A percentile compares a stretch with the other conserved stretches of the same genome.
These are phyloP conservation scores for Hydropotes inermis DNA, from an alignment of 2,113 vertebrate species.

Conservation along the genomic window DNA sequence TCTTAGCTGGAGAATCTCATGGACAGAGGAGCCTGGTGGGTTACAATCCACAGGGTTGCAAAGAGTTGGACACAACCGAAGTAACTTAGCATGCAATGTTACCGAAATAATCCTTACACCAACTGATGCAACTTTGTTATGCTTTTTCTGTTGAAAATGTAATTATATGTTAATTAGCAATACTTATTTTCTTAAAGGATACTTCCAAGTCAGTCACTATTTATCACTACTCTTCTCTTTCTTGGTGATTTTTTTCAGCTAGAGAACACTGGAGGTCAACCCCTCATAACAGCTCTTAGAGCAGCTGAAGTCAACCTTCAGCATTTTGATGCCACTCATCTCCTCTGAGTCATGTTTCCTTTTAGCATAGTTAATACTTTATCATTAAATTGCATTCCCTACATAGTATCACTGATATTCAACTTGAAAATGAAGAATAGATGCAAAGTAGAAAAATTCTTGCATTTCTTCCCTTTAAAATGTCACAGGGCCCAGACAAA, in stretches of 20 bases:
- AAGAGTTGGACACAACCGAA: too few relatives aligned
- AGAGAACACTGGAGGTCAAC: neutral
- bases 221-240: neutral
- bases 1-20: too few relatives aligned
- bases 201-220: rapidly evolving
- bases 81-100: too few relatives aligned
- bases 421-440: neutral
- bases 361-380: neutral
- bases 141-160: too few relatives aligned
- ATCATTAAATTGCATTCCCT: neutral
- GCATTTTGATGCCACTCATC: neutral
- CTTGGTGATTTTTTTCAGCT: neutral
- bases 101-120: too few relatives aligned
- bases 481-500: neutral
- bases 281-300: neutral
- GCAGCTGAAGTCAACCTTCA: neutral
- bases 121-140: too few relatives aligned
- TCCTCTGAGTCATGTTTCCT: neutral
- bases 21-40: too few relatives aligned
- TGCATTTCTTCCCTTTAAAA: neutral
- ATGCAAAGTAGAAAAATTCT: neutral
- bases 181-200: neutral
- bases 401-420: neutral
- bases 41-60: too few relatives aligned
- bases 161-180: neutral